Percentiles rank a stretch among this genome's conserved stretches.
Conservation (phyloP, 2,888 invertebrate genomes). For the Tineola bisselliella region DNA sequence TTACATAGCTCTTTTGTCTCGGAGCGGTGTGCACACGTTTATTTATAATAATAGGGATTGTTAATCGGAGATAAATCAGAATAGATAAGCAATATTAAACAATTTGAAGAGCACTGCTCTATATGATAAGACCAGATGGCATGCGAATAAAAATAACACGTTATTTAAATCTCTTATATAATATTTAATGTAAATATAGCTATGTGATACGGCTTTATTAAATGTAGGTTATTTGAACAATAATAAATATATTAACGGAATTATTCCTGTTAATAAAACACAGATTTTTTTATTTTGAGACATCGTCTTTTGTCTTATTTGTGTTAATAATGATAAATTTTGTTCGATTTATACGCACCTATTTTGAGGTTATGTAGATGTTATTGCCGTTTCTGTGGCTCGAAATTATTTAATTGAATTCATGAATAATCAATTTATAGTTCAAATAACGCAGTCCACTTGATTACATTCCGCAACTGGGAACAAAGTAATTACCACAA, state of each 20-base stretch:
- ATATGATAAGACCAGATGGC: background rate
- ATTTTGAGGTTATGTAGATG: too few relatives aligned
- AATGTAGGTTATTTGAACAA: too few relatives aligned
- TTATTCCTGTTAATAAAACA: too few relatives aligned
- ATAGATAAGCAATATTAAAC: background rate
- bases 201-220: too few relatives aligned
- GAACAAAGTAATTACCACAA: background rate
- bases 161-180: conserved; percentile 1
- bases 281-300: too few relatives aligned
- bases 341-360: too few relatives aligned
- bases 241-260: too few relatives aligned
- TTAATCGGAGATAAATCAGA: background rate
- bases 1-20: conserved; percentile 7
- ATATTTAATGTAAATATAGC: background rate
- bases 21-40: background rate
- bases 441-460: background rate
- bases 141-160: background rate
- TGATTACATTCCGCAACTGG: background rate
- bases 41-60: background rate
- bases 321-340: too few relatives aligned
- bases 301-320: too few relatives aligned
- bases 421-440: background rate
- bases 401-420: background rate
- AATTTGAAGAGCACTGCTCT: background rate
- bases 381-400: too few relatives aligned